phyloP scores from a whole-genome alignment of 2,888 invertebrate species.

The Carcina quercana region DNA sequence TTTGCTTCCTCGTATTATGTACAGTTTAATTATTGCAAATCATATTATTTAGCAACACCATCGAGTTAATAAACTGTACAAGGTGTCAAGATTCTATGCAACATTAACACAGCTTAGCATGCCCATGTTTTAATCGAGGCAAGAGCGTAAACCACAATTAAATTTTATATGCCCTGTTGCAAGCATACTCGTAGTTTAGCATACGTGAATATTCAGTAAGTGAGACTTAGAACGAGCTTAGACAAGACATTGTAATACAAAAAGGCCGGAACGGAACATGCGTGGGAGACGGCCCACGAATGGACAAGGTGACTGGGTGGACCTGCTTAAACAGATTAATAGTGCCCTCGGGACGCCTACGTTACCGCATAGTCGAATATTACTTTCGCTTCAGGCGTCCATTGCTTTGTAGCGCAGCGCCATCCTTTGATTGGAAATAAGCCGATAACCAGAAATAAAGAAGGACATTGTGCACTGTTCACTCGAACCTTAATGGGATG shows the following conservation, averaged over 20 bases:
- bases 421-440: too few species aligned
- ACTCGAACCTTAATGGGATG: too few species aligned
- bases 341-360: conserved; percentile 43
- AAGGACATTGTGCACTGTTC: too few species aligned
- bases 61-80: too few species aligned
- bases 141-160: conserved; percentile 23
- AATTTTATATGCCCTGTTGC: conserved; percentile 32
- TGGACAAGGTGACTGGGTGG: conserved; percentile 41
- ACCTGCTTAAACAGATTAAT: conserved; percentile 47
- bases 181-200: conserved; percentile 33
- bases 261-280: conserved; percentile 51
- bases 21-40: too few species aligned
- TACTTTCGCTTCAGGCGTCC: conserved; percentile 14
- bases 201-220: conserved; percentile 55
- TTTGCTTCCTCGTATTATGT: too few species aligned
- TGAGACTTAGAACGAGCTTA: conserved; percentile 37
- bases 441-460: too few species aligned
- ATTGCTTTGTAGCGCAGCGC: neutral
- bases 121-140: conserved; percentile 1
- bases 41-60: too few species aligned
- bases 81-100: too few species aligned
- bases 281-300: conserved; percentile 47
- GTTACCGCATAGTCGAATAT: conserved; percentile 24
- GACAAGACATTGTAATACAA: conserved; percentile 45
- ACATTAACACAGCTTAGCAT: too few species aligned